A percentile compares a stretch with the other conserved stretches of the same genome.
Evolutionary conservation across 2,888 invertebrate genomes (phyloP).

Genomic region (Criorhina ranunculi): DNA sequence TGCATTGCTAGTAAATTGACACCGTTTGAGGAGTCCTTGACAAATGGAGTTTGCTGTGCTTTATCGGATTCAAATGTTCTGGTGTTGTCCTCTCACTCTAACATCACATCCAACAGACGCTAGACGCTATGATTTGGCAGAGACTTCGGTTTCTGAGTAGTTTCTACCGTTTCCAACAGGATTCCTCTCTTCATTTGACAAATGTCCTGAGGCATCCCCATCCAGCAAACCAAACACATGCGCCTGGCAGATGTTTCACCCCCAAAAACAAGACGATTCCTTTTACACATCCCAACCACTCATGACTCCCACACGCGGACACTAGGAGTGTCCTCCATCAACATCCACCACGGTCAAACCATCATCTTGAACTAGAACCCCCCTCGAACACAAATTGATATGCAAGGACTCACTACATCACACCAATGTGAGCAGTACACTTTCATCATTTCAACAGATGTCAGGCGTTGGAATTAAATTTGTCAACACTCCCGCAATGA

Average conservation of each 20-base stretch:
- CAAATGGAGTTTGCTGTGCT: no score
- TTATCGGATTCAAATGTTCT: no score
- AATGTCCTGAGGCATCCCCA: no score
- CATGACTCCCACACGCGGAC: background rate
- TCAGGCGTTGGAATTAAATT: constrained; percentile 38
- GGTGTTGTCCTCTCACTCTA: no score
- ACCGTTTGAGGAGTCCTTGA: no score
- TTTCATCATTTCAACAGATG: constrained; percentile 23
- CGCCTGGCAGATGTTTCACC: background rate
- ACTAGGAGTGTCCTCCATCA: background rate
- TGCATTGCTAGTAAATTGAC: no score
- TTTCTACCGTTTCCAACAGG: no score
- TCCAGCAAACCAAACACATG: background rate
- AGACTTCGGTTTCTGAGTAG: no score
- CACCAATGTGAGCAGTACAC: no score
- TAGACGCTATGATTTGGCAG: no score
- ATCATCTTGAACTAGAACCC: background rate
- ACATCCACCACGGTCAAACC: background rate
- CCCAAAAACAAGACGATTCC: background rate
- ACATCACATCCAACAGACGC: no score
- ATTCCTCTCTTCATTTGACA: no score
- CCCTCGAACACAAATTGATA: constrained; percentile 25
- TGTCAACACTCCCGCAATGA: background rate
- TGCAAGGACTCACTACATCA: constrained; percentile 25
- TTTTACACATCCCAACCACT: background rate